These are phyloP conservation scores for Brachionus rubens DNA, from an alignment of 1,140 invertebrate genomes.

Conservation along the genomic window DNA sequence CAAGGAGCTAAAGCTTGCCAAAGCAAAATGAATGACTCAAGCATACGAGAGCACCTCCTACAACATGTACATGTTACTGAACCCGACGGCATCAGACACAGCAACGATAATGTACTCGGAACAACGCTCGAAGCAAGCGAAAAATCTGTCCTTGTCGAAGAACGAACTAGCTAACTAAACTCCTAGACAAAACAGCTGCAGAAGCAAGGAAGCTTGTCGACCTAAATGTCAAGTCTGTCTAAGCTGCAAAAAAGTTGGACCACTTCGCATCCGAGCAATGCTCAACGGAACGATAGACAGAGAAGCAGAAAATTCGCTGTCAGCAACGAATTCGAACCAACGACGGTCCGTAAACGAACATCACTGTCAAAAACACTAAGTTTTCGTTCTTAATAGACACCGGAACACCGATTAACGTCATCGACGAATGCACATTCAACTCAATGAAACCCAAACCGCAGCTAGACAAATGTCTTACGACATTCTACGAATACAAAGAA, in stretches of 20 bases:
- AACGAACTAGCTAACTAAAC: background rate
- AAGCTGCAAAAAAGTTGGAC: too few species aligned
- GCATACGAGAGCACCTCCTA: background rate
- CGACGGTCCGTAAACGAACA: background rate
- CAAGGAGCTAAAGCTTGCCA: background rate
- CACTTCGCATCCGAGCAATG: background rate
- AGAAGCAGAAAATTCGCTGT: background rate
- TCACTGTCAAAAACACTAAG: background rate
- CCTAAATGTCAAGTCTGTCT: too few species aligned
- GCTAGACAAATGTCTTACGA: background rate
- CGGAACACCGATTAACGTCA: background rate
- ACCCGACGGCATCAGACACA: background rate
- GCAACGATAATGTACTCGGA: background rate
- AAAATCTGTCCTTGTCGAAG: background rate
- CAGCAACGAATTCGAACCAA: background rate
- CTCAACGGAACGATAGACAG: background rate
- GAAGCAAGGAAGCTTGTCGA: too few species aligned
- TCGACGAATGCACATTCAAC: background rate
- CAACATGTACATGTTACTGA: slow-evolving; percentile 7
- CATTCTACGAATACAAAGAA: background rate
- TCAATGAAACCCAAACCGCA: background rate
- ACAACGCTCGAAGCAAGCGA: background rate
- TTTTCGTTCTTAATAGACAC: background rate
- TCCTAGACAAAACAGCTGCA: background rate
- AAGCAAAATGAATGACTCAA: background rate